phyloP scores from a whole-genome alignment of 37 sponge, comb jelly and placozoan genomes.

The Spongia lamella region DNA sequence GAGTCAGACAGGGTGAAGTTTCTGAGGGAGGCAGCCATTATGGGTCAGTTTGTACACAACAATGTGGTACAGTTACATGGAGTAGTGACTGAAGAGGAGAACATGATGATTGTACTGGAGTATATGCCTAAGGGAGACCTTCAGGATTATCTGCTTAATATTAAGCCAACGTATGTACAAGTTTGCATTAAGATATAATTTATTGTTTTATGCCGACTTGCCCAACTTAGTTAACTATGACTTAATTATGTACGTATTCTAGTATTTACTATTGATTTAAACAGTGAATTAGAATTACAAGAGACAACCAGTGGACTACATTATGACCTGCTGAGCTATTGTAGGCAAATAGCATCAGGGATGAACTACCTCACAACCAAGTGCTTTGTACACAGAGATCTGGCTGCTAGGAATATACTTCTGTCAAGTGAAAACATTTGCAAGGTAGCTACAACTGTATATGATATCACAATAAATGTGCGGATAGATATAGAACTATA shows the following conservation, averaged over 20 bases:
- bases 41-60: slow-evolving; percentile 34
- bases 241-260: too few species aligned
- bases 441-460: too few species aligned
- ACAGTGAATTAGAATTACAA: too few species aligned
- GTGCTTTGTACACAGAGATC: slow-evolving; percentile 67
- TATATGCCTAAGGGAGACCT: slow-evolving; percentile 63
- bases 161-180: not conserved
- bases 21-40: slow-evolving; percentile 37
- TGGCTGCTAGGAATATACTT: slow-evolving; percentile 79
- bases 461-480: too few species aligned
- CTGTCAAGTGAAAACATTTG: slow-evolving; percentile 43
- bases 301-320: not conserved
- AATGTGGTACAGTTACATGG: slow-evolving; percentile 21
- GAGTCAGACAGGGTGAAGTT: slow-evolving; percentile 24
- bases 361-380: slow-evolving; percentile 66
- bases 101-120: slow-evolving; percentile 82
- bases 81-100: slow-evolving; percentile 12
- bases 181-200: too few species aligned
- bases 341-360: slow-evolving; percentile 63
- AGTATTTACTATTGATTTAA: too few species aligned
- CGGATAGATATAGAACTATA: too few species aligned
- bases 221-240: too few species aligned
- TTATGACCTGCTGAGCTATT: slow-evolving; percentile 38
- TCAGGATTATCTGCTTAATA: not conserved
- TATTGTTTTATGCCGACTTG: too few species aligned